Evolutionary conservation across 2,113 vertebrate species (phyloP).

Genomic region (Acanthisitta chloris): DNA sequence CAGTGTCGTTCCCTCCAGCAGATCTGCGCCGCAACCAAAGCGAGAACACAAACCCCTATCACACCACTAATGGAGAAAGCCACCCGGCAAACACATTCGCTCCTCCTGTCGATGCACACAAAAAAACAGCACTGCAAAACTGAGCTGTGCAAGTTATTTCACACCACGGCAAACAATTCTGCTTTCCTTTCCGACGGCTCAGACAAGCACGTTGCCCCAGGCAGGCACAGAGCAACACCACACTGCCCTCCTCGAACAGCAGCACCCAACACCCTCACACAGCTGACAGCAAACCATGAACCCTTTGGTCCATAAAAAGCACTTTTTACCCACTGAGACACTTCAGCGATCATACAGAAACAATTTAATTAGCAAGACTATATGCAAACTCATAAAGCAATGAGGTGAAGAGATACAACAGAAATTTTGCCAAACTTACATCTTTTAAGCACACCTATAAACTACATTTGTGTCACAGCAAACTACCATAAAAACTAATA

Average conservation of each 20-base stretch:
- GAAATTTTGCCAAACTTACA: background rate
- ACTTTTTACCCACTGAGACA: background rate
- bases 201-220: background rate
- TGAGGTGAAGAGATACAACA: background rate
- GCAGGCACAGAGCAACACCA: fast-evolving
- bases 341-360: background rate
- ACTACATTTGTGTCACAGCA: background rate
- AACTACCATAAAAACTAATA: background rate
- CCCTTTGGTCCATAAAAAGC: background rate
- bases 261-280: background rate
- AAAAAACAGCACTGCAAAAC: background rate
- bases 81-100: background rate
- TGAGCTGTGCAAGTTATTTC: background rate
- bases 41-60: background rate
- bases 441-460: background rate
- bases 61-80: background rate
- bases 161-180: background rate
- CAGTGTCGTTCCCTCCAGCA: fast-evolving
- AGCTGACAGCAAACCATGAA: background rate
- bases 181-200: background rate
- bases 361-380: slow-evolving; percentile 10
- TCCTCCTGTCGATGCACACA: background rate
- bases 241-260: fast-evolving
- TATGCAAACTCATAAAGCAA: background rate
- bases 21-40: background rate